Evolutionary conservation across 2,888 invertebrate species (phyloP), one percentile per base, ranked within the genome.

Genomic region (Timandra comae): DNA sequence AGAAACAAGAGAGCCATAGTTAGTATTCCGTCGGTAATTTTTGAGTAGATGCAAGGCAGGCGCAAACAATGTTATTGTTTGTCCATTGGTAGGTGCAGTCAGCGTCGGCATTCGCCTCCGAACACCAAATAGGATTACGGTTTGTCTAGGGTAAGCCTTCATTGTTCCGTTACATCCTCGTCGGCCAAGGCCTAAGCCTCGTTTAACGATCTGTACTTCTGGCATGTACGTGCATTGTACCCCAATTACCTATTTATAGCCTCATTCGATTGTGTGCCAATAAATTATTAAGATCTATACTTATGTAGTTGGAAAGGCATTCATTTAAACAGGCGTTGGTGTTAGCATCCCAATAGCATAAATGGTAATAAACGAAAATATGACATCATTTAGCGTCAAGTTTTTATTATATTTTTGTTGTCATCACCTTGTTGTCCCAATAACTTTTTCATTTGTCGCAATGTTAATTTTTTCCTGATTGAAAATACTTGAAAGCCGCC

Each of bases 81-180:
- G 59, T 52, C 52, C 51, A 49, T 52, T 48, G 48, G 27, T 29
- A 12, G 38, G 41, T 40, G 44, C 31, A 31, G 40, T 25, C 32
- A 36, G 30, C 19, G 13, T 39, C 32, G 29, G 33, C 16, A 16
- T 6, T 16, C 16, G 16, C 41, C 36, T 37, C 49, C 43, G 50
- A 46, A 48, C 56, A 56, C 58, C 58, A 55, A 68, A 63, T 63
- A 62, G 69, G 70, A 71, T 71, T 70, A 70, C 40, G 57, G 57
- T 52, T 53, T 57, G 67, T 62, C 61, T 60, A 59, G 56, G 57
- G 45, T 45, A 47, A 45, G 52, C 54, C 57, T 57, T 50, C 59
- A 61, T 66, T 62, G 66, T 66, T 59, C 56, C 49, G 49, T 45
- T 47, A 46, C 53, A 46, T 49, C 58, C 16, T 16, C 16, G 54